Percentiles rank a stretch among this genome's conserved stretches.
phyloP scores from a whole-genome alignment of 2,888 invertebrate species.

The Eupithecia insigniata region DNA sequence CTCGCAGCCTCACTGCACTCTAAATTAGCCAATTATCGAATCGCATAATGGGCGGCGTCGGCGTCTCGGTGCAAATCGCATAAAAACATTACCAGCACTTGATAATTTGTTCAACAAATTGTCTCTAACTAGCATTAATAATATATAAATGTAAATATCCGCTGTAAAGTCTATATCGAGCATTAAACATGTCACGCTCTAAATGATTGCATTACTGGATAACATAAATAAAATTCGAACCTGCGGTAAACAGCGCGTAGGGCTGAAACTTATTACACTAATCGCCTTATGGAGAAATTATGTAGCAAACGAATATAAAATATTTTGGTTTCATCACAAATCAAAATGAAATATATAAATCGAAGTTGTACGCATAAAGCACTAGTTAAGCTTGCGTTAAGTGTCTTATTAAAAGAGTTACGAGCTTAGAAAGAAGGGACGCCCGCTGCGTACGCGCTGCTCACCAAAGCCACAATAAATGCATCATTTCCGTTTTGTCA shows the following conservation, averaged over 20 bases:
- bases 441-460: constrained; percentile 72
- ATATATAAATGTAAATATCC: constrained; percentile 45
- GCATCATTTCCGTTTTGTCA: constrained; percentile 77
- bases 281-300: constrained; percentile 65
- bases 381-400: constrained; percentile 75
- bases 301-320: constrained; percentile 53
- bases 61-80: constrained; percentile 45
- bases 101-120: constrained; percentile 65
- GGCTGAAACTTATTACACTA: constrained; percentile 62
- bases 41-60: constrained; percentile 33
- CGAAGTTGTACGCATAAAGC: constrained; percentile 71
- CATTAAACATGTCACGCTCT: constrained; percentile 41
- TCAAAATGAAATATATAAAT: constrained; percentile 75
- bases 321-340: constrained; percentile 71
- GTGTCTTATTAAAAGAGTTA: constrained; percentile 79
- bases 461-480: constrained; percentile 73
- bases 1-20: constrained; percentile 19
- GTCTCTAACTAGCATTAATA: constrained; percentile 56
- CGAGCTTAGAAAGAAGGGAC: constrained; percentile 73
- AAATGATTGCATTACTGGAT: constrained; percentile 39
- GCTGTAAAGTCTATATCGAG: constrained; percentile 41
- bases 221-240: constrained; percentile 47
- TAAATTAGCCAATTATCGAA: constrained; percentile 41
- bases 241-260: constrained; percentile 47
- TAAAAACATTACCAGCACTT: constrained; percentile 59